Conservation (phyloP, 2,797 vertebrate genomes). For the Coreius guichenoti region DNA sequence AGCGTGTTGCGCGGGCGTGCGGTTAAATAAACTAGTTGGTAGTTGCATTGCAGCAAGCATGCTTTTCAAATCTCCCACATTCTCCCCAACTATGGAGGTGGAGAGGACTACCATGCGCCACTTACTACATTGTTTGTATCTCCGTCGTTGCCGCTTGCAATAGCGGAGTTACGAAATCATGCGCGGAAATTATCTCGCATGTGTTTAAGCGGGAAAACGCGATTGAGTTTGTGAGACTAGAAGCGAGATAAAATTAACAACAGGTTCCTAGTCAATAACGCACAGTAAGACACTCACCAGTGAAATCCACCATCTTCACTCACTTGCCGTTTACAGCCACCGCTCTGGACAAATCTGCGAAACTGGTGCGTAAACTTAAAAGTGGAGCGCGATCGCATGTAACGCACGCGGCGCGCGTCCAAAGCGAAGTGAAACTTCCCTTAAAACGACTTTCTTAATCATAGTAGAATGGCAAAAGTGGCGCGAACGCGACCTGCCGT, state of each 20-base stretch:
- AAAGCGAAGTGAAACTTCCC: slow-evolving; percentile 53
- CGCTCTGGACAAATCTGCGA: slow-evolving; percentile 75
- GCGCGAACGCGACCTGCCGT: slow-evolving; percentile 82
- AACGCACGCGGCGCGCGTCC: slow-evolving; percentile 54
- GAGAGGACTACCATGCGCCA: slow-evolving; percentile 85
- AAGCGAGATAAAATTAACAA: slow-evolving; percentile 67
- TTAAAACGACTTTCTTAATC: slow-evolving; percentile 65
- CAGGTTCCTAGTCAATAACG: slow-evolving; percentile 83
- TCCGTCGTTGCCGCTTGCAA: slow-evolving; percentile 51
- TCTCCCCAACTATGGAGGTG: slow-evolving; percentile 80
- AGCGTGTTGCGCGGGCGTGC: neutral
- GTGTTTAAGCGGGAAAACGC: slow-evolving; percentile 45
- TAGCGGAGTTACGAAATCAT: slow-evolving; percentile 15
- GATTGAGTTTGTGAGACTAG: neutral
- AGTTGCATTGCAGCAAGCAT: slow-evolving; percentile 67
- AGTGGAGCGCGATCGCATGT: slow-evolving; percentile 32
- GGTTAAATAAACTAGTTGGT: slow-evolving; percentile 42
- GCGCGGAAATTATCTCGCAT: neutral
- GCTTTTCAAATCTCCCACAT: slow-evolving; percentile 95
- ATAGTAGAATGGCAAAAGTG: slow-evolving; percentile 79
- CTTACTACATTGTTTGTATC: slow-evolving; percentile 79
- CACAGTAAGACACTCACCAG: slow-evolving; percentile 85
- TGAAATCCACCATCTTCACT: slow-evolving; percentile 90
- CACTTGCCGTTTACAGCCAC: slow-evolving; percentile 79
- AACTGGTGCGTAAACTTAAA: slow-evolving; percentile 76